These are phyloP conservation scores for Embiotoca jacksoni DNA, from an alignment of 2,113 vertebrate genomes.

Conservation along the genomic window DNA sequence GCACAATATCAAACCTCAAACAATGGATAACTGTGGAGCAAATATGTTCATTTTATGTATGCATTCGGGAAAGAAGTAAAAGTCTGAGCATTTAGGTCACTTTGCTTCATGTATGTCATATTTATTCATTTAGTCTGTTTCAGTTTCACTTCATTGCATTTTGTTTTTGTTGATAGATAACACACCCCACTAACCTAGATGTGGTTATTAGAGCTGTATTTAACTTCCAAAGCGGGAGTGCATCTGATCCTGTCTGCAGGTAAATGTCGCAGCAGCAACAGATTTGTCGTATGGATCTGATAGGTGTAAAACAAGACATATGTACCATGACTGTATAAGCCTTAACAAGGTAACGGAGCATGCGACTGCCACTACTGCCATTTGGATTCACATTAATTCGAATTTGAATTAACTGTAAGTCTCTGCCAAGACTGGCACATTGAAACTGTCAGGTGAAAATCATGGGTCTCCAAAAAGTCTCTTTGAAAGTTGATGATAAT, in stretches of 20 bases:
- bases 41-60: too few relatives aligned
- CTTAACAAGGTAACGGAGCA: slow-evolving; percentile 35
- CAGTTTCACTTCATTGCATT: too few relatives aligned
- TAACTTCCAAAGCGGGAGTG: not conserved
- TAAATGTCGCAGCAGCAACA: slow-evolving; percentile 22
- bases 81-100: too few relatives aligned
- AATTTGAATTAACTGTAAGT: slow-evolving; percentile 61
- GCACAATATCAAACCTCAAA: too few relatives aligned
- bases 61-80: too few relatives aligned
- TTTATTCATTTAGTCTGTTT: too few relatives aligned
- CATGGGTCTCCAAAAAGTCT: slow-evolving; percentile 17
- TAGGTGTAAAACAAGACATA: slow-evolving; percentile 17
- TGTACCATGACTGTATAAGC: slow-evolving; percentile 23
- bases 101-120: too few relatives aligned
- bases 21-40: too few relatives aligned
- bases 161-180: too few relatives aligned
- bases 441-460: slow-evolving; percentile 26
- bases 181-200: too few relatives aligned
- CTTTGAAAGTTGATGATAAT: slow-evolving; percentile 11
- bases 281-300: slow-evolving; percentile 5
- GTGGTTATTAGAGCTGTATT: not conserved
- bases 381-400: slow-evolving; percentile 43
- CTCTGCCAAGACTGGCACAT: slow-evolving; percentile 24
- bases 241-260: slow-evolving; percentile 3
- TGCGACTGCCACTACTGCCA: slow-evolving; percentile 13